A percentile compares a stretch with the other conserved stretches of the same genome.
phyloP scores from a whole-genome alignment of 2,113 vertebrate genomes.

The Epinephelus fuscoguttatus region DNA sequence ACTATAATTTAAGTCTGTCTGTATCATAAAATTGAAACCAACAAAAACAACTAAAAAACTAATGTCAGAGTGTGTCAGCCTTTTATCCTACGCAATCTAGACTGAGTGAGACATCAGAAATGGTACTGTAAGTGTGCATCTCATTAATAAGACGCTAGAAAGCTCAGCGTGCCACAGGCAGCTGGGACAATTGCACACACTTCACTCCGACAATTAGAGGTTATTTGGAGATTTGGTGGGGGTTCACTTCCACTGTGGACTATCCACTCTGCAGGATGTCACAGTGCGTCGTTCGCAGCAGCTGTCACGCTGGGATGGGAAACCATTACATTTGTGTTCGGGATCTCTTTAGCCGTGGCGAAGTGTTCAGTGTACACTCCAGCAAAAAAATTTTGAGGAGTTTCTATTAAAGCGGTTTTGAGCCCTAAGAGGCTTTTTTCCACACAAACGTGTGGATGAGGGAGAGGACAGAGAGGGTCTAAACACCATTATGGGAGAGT shows the following conservation, averaged over 20 bases:
- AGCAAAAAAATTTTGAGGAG: conserved; percentile 40
- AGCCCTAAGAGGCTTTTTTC: conserved; percentile 76
- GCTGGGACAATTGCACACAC: conserved; percentile 37
- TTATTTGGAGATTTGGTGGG: conserved; percentile 63
- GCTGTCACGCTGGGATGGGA: conserved; percentile 70
- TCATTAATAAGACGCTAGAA: conserved; percentile 19
- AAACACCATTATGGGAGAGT: conserved; percentile 68
- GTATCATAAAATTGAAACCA: not conserved
- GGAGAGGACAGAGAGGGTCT: conserved; percentile 61
- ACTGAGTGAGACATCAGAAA: not conserved
- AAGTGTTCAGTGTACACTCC: conserved; percentile 51
- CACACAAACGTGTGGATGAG: conserved; percentile 61
- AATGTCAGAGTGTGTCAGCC: not conserved
- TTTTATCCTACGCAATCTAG: not conserved
- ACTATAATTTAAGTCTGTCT: not conserved
- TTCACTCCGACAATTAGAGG: conserved; percentile 59
- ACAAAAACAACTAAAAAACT: not conserved
- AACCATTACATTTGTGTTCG: conserved; percentile 72
- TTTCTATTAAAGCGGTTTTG: conserved; percentile 75
- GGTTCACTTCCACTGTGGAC: conserved; percentile 61
- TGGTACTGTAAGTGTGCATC: not conserved
- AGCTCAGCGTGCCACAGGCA: conserved; percentile 8
- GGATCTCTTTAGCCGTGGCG: conserved; percentile 68
- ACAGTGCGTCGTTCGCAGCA: conserved; percentile 48
- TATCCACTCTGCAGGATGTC: conserved; percentile 71